Conservation (phyloP, 2,113 vertebrate species). For the Hylia prasina region DNA sequence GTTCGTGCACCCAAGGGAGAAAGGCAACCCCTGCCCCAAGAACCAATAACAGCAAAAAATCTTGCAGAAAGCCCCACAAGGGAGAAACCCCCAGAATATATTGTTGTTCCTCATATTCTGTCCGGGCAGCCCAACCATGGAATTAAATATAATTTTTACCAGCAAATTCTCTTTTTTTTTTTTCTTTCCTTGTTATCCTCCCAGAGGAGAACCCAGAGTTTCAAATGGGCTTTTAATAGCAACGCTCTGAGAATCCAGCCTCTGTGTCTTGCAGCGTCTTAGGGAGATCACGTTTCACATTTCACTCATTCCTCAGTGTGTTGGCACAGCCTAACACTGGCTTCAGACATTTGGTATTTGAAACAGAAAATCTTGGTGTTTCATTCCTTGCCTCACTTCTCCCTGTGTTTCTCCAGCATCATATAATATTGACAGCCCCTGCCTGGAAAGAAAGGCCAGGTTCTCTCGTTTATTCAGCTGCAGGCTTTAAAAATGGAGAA, state of each 20-base stretch:
- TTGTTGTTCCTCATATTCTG: slow-evolving; percentile 4
- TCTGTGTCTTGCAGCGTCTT: slow-evolving; percentile 43
- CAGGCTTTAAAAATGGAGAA: slow-evolving; percentile 66
- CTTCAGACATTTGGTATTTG: slow-evolving; percentile 68
- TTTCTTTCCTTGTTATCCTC: neutral
- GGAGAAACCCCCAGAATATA: neutral
- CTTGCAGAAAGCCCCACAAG: neutral
- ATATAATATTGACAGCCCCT: slow-evolving; percentile 64
- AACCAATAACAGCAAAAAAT: neutral
- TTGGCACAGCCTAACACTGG: slow-evolving; percentile 61
- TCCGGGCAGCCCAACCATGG: slow-evolving; percentile 11
- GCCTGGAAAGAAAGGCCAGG: slow-evolving; percentile 61
- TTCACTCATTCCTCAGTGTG: slow-evolving; percentile 60
- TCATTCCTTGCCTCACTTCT: slow-evolving; percentile 68
- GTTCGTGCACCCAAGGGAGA: slow-evolving; percentile 10
- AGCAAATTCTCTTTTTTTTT: neutral
- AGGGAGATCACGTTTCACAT: slow-evolving; percentile 30
- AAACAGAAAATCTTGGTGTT: slow-evolving; percentile 70
- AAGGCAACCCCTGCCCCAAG: slow-evolving; percentile 1
- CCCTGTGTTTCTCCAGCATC: slow-evolving; percentile 64
- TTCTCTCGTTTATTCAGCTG: slow-evolving; percentile 62
- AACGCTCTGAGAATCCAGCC: slow-evolving; percentile 34
- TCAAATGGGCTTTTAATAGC: slow-evolving; percentile 52
- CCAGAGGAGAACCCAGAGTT: neutral
- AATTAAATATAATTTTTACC: slow-evolving; percentile 50